Conservation (phyloP, 2,113 vertebrate species). For the Scalopus aquaticus region DNA sequence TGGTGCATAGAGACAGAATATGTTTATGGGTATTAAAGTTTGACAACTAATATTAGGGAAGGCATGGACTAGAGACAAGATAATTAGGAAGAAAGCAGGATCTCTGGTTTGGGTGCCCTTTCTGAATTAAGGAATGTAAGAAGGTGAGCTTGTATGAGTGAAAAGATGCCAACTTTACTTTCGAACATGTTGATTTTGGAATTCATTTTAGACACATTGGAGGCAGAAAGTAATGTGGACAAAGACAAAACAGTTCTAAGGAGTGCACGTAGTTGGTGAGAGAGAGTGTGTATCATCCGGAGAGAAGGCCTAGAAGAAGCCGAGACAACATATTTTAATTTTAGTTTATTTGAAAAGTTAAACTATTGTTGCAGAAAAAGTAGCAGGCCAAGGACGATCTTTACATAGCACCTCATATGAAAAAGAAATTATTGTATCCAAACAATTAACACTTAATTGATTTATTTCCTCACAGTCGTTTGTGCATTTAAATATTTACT, state of each 20-base stretch:
- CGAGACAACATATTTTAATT: not conserved
- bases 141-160: not conserved
- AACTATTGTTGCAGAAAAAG: not conserved
- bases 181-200: not conserved
- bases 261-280: not conserved
- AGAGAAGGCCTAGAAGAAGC: not conserved
- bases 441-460: not conserved
- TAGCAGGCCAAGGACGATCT: not conserved
- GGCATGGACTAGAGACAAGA: not conserved
- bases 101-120: not conserved
- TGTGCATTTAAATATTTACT: not conserved
- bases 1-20: not conserved
- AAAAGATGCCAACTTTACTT: not conserved
- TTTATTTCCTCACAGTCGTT: not conserved
- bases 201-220: not conserved
- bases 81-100: not conserved
- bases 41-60: not conserved
- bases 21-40: not conserved
- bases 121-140: not conserved
- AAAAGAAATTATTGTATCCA: not conserved
- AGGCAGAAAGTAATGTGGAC: not conserved
- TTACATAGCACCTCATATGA: not conserved
- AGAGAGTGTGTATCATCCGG: not conserved
- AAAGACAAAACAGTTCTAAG: not conserved
- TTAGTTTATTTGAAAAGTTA: slow-evolving; percentile 6